Evolutionary conservation across 2,888 invertebrate species (phyloP), one percentile per base, ranked within the genome.

Genomic region (Harpalus rubripes): DNA sequence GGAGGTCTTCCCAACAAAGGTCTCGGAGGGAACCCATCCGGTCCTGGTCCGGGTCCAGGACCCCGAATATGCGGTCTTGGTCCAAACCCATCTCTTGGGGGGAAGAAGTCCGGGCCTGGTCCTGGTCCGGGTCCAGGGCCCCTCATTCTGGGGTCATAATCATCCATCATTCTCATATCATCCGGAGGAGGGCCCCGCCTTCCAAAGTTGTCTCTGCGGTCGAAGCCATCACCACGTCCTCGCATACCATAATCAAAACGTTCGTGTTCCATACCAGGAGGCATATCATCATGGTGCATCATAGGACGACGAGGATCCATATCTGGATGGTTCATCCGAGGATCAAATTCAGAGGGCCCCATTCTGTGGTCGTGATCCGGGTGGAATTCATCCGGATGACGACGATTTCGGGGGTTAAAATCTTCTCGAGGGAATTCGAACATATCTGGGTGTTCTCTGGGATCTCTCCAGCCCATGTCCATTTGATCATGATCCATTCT

Each of bases 311-410:
- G 56, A 41, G n/a, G 22, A 59, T 85, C 85, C 81, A 87, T 86
- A 22, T 85, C 86, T 59, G 86, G 85, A 56, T 78, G 86, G 22
- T 39, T 18, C 61, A 81, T 81, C n/a, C 85, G 78, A 7, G 84
- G 83, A 59, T 87, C 87, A 63, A 86, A 86, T 7, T 86, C 86
- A n/a, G 85, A 74, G 7, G 68, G 87, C 82, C 79, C 85, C 86
- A 79, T 88, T 74, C 90, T 88, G 5, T 89, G 89, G 86, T 91
- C 91, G 81, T 90, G 91, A 5, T 91, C 91, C 0, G 90, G 89
- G 84, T 90, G 90, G 86, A 91, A 91, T 80, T 90, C 91, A 7
- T 91, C 91, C 0, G 90, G 89, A 56, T 90, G 91, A 6, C 88
- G 88, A 58, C 87, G 84, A 65, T 89, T 88, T 10, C 90, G 87